Conservation (phyloP, 2,113 vertebrate genomes). For the Myotis yumanensis region DNA sequence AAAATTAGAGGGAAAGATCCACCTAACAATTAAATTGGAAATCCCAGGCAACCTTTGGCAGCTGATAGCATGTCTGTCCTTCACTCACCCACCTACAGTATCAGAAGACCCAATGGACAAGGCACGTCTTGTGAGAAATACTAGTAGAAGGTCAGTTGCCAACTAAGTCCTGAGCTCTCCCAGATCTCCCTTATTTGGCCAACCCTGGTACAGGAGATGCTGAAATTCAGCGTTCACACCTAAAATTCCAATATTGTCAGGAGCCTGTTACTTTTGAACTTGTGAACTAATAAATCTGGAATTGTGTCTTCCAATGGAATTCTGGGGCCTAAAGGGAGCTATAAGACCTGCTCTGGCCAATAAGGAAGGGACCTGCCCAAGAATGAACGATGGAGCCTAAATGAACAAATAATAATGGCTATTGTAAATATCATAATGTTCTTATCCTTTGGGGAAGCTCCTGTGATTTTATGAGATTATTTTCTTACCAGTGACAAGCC, state of each 20-base stretch:
- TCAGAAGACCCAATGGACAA: constrained; percentile 52
- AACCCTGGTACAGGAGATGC: not conserved
- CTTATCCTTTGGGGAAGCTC: constrained; percentile 82
- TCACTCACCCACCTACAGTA: constrained; percentile 42
- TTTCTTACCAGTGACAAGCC: constrained; percentile 83
- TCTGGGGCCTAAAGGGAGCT: constrained; percentile 41
- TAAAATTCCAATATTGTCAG: constrained; percentile 47
- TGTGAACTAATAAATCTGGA: constrained; percentile 65
- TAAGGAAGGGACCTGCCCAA: constrained; percentile 1
- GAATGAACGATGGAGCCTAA: constrained; percentile 70
- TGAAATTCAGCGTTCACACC: constrained; percentile 36
- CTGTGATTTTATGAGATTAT: constrained; percentile 84
- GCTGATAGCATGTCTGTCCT: constrained; percentile 59
- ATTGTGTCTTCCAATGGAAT: constrained; percentile 62
- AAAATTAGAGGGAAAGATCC: constrained; percentile 57
- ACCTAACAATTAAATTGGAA: constrained; percentile 68
- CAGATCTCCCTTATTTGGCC: not conserved
- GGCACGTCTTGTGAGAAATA: constrained; percentile 56
- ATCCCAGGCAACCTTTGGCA: constrained; percentile 61
- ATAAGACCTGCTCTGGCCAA: constrained; percentile 7
- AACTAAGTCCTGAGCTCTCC: not conserved
- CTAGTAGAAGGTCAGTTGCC: not conserved
- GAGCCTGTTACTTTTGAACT: constrained; percentile 63
- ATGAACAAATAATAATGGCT: constrained; percentile 81
- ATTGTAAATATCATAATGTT: constrained; percentile 79